Conservation (phyloP, 2,113 vertebrate genomes). For the Leuciscus idus region DNA sequence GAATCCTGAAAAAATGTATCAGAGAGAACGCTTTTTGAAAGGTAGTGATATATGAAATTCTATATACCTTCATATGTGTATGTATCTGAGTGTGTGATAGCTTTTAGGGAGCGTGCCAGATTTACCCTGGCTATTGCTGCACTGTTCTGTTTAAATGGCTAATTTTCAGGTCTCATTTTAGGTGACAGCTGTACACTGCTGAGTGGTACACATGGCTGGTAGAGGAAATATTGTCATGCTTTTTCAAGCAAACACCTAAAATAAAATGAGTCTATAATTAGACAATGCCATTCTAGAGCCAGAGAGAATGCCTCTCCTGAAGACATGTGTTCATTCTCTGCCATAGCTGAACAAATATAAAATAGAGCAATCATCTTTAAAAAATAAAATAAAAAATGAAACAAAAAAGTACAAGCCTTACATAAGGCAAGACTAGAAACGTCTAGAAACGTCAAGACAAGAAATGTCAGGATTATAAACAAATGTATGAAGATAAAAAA, state of each 20-base stretch:
- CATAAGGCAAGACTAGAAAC: background rate
- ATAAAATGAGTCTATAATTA: conserved; percentile 62
- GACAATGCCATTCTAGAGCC: conserved; percentile 36
- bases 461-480: background rate
- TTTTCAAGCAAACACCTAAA: conserved; percentile 49
- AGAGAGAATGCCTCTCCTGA: conserved; percentile 46
- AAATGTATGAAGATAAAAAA: background rate
- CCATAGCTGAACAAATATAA: conserved; percentile 2
- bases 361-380: background rate
- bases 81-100: background rate
- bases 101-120: background rate
- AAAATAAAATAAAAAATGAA: background rate
- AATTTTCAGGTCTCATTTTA: conserved; percentile 31
- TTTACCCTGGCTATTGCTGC: background rate
- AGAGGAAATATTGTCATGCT: conserved; percentile 49
- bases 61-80: too few relatives aligned
- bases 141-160: background rate
- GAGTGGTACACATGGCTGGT: background rate
- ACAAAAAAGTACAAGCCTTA: too few relatives aligned
- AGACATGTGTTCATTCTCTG: conserved; percentile 35
- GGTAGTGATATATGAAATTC: background rate
- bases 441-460: too few relatives aligned
- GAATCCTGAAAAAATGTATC: background rate
- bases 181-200: conserved; percentile 50
- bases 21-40: background rate